Base-by-base conservation (phyloP, 1,140 invertebrate genomes). In the Triops longicaudatus region DNA sequence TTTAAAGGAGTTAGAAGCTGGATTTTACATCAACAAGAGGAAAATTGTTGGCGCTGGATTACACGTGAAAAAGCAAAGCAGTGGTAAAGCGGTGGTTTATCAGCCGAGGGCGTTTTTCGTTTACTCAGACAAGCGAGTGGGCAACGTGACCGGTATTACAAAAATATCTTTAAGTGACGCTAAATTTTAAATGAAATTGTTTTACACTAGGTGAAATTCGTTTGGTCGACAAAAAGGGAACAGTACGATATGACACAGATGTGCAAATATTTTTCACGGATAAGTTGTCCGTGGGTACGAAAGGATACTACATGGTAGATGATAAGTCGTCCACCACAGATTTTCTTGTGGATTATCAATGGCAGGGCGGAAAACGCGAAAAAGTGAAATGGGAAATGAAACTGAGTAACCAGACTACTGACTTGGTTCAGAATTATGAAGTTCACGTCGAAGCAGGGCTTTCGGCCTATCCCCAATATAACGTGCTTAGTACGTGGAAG, bases 381-480 rank as follows among this genome's bases (percentile, higher is more conserved):
- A 88, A 75, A 44, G 63, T 26, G 17, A 75, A 50, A 28, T 82
- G 92, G 9, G 89, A 91, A 77, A 86, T 89, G 1, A 84, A 88
- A 7, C 80, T 91, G n/a, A 87, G 87, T 2, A 89, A 93, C 82
- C 87, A 88, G 63, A 87, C 89, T 0, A 86, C 86, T 0, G 88
- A 88, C 81, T 87, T 87, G 0, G 85, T 91, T 76, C 86, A 89
- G 17, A 86, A 87, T 5, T 79, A 83, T 37, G 74, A 87, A 63
- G 90, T 88, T 0, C 88, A 90, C 77, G 81, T 92, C 72, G 87
- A 89, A 43, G 83, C 93, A 63, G 86, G 89, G 26, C 91, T 90
- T 11, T 89, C 90, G 0, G 90, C 91, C 0, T 93, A 93, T 86
- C 90, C 91, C 0, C 87, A 89, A 74, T 87, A 92, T 9, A 92